Evolutionary conservation across 2,888 invertebrate species (phyloP).

Genomic region (Lasioglossum pauxillum): DNA sequence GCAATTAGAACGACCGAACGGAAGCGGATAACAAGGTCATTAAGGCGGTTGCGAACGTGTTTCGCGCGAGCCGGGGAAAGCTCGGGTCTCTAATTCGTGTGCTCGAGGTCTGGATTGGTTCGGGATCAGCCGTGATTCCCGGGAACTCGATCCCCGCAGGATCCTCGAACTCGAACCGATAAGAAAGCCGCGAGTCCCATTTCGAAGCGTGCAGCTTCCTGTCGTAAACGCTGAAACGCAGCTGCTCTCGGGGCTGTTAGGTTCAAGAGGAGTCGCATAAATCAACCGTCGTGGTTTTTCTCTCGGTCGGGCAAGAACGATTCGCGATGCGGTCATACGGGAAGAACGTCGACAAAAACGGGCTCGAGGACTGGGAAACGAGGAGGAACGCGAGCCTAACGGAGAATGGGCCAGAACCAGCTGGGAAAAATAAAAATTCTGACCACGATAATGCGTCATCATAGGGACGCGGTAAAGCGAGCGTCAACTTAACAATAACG

Average conservation of each 20-base stretch:
- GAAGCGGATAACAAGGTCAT: slow-evolving; percentile 55
- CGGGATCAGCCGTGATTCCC: neutral
- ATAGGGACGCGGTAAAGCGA: no score
- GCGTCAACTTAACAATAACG: no score
- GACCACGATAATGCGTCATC: neutral
- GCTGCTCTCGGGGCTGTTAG: neutral
- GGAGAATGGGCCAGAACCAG: neutral
- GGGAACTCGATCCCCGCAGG: neutral
- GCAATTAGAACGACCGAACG: slow-evolving; percentile 42
- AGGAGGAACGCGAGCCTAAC: neutral
- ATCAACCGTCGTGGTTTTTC: neutral
- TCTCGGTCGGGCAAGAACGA: neutral
- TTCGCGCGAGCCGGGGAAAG: slow-evolving; percentile 16
- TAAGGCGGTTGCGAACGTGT: slow-evolving; percentile 41
- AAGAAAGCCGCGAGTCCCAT: neutral
- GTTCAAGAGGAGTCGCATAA: slow-evolving; percentile 5
- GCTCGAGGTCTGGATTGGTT: neutral
- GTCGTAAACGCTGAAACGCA: neutral
- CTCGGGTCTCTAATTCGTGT: slow-evolving; percentile 5
- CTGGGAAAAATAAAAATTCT: neutral
- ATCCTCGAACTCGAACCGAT: neutral
- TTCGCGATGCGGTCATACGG: slow-evolving; percentile 22
- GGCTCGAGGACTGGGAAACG: neutral
- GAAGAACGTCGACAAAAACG: neutral
- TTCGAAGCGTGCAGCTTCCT: neutral